Evolutionary conservation across 2,888 invertebrate species (phyloP), one percentile per base, ranked within the genome.

Genomic region (Melinaea marsaeus): DNA sequence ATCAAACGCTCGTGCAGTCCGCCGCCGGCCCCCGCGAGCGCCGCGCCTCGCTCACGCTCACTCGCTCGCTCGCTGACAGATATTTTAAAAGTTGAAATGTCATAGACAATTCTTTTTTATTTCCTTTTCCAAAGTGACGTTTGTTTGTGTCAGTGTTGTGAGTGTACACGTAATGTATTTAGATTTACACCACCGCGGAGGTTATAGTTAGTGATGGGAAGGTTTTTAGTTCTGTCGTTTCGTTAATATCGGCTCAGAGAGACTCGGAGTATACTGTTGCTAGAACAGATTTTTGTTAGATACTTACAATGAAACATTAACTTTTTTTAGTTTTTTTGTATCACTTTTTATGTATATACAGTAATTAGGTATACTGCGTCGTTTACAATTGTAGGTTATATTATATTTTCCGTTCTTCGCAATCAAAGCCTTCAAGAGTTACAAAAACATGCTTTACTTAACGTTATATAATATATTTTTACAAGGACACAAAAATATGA

Each of bases 21-120:
- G 76, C 84, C 79, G 73, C 78, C 81, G 85, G 82, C 80, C 86
- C 81, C 83, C 86, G 85, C 84, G 79, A 75, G 76, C 69, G 80
- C 70, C 79, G 80, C 78, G 71, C 80, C 88, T 68, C 73, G 64
- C 55, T 42, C 32, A 57, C 57, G 13, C 46, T 11, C 32, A 74
- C 51, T 66, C 22, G 22, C 22, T 22, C 22, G 22, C 22, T 22
- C 22, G 75, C 73, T 77, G 76, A 82, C 85, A 86, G 81, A 80
- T 85, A 66, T 63, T 58, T 51, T 9, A 51, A 51, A 51, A 51
- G 51, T 51, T 51, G 7, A 68, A 65, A 70, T 66, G 68, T 57
- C 68, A 68, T 69, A 71, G 70, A 78, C 81, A 81, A 83, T 83
- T 83, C 82, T 81, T 84, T 81, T 79, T 75, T 79, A 78, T 79